phyloP scores from a whole-genome alignment of 2,888 invertebrate species.

The Suillia variegata region DNA sequence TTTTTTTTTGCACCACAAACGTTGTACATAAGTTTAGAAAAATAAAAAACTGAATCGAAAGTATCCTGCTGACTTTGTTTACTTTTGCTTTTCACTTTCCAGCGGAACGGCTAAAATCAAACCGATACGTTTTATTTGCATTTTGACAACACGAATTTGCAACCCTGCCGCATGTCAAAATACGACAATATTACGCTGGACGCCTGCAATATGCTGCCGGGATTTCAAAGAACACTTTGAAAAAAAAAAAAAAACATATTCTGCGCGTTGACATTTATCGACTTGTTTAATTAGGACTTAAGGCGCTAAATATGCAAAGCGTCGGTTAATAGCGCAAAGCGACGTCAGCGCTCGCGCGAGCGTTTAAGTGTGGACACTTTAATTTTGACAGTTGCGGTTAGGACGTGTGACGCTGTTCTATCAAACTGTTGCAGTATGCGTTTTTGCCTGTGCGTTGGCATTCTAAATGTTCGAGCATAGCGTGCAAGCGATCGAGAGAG shows the following conservation, averaged over 20 bases:
- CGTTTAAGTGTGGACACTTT: not conserved
- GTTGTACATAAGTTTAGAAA: no score
- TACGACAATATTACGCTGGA: no score
- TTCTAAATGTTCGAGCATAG: no score
- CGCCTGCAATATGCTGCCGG: no score
- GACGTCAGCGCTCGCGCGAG: not conserved
- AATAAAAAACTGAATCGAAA: no score
- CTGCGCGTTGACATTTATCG: slow-evolving; percentile 5
- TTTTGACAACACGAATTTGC: not conserved
- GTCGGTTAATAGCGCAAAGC: not conserved
- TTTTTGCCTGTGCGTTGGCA: no score
- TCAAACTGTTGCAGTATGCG: slow-evolving; percentile 4
- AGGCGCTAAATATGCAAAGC: slow-evolving; percentile 5
- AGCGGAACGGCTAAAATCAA: not conserved
- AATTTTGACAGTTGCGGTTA: not conserved
- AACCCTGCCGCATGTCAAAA: no score
- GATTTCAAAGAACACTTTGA: no score
- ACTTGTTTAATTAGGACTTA: slow-evolving; percentile 6
- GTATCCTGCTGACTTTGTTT: slow-evolving; percentile 6
- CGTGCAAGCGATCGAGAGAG: no score
- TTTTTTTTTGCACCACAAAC: not conserved
- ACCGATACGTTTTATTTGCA: not conserved
- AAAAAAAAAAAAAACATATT: no score
- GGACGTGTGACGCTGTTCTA: not conserved
- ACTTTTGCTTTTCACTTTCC: not conserved